Base-by-base conservation (phyloP, 2,888 invertebrate species). In the Nomada hirtipes region DNA sequence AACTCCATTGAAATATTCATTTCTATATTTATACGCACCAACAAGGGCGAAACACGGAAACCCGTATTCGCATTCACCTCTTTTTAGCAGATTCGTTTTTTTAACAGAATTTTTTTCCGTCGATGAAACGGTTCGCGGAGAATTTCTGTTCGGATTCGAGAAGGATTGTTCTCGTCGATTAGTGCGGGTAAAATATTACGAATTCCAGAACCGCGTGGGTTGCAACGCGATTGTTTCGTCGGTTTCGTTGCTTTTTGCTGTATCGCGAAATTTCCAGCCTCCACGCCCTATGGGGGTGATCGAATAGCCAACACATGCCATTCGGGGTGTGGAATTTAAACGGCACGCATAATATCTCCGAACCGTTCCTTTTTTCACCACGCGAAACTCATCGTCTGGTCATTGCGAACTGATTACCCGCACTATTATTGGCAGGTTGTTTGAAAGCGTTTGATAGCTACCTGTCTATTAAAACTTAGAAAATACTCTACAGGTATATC, bases 321-420 rank as follows among this genome's bases (percentile, higher is more conserved):
- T 53, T 42, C 36, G 47, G 47, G 18, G 47, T 29, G 23, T 26
- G 76, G 63, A 64, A 70, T 76, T 55, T 70, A 63, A 70, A 63
- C 63, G 44, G 7, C 4, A 23, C n/a, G 50, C 74, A 67, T 59
- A 68, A 44, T 52, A 36, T 59, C 50, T 36, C 23, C 11, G 42
- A 13, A n/a, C 50, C 36, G 36, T 36, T 36, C 29, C 18, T 36
- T 63, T 76, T 70, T 47, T 52, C 29, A 36, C 36, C 26, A 11
- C 20, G 20, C 13, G 42, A 13, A 63, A n/a, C 61, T 20, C 44
- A 18, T 36, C n/a, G 13, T 20, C 7, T 20, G 59, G 11, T 44
- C 52, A 23, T 68, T 68, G 13, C 20, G 36, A 63, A 57, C 59
- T 50, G 29, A 50, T 70, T 60, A 4, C 36, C 7, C 50, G 2